Evolutionary conservation across 2,113 vertebrate species (phyloP).

Genomic region (Sciurus niger): DNA sequence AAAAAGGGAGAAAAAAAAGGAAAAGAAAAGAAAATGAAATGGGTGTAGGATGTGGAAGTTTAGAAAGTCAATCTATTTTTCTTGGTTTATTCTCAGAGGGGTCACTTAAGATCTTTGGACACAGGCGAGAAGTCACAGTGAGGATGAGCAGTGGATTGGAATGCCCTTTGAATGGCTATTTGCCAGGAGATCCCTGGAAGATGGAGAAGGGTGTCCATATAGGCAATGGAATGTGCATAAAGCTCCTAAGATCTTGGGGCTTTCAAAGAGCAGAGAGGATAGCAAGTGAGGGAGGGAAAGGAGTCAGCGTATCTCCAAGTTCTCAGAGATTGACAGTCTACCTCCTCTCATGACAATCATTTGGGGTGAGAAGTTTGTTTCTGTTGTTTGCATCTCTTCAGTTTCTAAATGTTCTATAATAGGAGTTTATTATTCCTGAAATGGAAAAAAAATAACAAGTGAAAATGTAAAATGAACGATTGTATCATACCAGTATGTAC

Average conservation of each 20-base stretch:
- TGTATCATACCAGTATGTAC: neutral
- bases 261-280: neutral
- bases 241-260: neutral
- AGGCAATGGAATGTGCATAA: no score
- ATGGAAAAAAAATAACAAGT: no score
- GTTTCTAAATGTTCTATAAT: neutral
- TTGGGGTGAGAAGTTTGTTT: neutral
- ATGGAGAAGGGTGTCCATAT: no score
- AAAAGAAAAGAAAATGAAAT: neutral
- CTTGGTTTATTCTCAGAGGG: neutral
- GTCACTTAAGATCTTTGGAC: neutral
- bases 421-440: no score
- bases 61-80: neutral
- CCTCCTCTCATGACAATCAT: neutral
- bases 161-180: neutral
- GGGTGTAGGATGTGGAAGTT: neutral
- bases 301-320: neutral
- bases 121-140: neutral
- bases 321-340: no score
- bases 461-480: neutral
- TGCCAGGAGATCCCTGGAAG: neutral
- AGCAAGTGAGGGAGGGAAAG: no score
- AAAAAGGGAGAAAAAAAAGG: neutral
- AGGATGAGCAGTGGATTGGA: neutral
- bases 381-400: no score